Conservation (phyloP, 2,797 vertebrate species). For the Melopsittacus undulatus region DNA sequence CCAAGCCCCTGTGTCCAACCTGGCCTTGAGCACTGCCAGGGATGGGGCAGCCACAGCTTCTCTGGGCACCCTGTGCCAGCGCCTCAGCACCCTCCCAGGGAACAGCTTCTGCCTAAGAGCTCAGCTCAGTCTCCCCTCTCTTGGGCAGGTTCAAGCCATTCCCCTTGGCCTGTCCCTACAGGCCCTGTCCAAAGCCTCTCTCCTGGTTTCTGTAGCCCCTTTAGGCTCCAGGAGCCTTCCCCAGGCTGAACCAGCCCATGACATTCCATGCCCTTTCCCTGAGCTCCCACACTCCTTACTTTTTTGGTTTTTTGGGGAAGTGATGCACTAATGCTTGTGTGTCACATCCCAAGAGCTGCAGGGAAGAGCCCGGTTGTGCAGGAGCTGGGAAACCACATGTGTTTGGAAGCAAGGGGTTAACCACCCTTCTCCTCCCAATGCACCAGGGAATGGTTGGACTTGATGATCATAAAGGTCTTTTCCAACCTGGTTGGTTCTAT, state of each 20-base stretch:
- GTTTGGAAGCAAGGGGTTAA: not conserved
- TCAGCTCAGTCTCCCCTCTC: too few species aligned
- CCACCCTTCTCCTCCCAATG: not conserved
- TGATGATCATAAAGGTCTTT: not conserved
- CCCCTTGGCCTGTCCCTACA: too few species aligned
- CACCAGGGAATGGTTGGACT: not conserved
- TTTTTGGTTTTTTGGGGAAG: rapidly evolving
- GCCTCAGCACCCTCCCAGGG: too few species aligned
- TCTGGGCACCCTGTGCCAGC: too few species aligned
- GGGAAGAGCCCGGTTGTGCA: not conserved
- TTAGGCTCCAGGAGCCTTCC: not conserved
- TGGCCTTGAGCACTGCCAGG: too few species aligned
- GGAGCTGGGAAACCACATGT: not conserved
- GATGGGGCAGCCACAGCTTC: too few species aligned
- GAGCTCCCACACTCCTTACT: rapidly evolving
- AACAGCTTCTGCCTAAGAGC: too few species aligned
- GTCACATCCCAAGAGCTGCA: rapidly evolving
- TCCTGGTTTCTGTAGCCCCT: too few species aligned
- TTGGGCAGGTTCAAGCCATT: too few species aligned
- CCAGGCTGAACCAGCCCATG: not conserved
- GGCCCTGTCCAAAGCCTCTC: too few species aligned
- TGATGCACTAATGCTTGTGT: rapidly evolving
- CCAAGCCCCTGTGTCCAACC: too few species aligned
- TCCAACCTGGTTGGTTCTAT: not conserved
- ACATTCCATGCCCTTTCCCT: rapidly evolving